phyloP scores from a whole-genome alignment of 2,797 vertebrate genomes.

The Phaenicophaeus curvirostris region DNA sequence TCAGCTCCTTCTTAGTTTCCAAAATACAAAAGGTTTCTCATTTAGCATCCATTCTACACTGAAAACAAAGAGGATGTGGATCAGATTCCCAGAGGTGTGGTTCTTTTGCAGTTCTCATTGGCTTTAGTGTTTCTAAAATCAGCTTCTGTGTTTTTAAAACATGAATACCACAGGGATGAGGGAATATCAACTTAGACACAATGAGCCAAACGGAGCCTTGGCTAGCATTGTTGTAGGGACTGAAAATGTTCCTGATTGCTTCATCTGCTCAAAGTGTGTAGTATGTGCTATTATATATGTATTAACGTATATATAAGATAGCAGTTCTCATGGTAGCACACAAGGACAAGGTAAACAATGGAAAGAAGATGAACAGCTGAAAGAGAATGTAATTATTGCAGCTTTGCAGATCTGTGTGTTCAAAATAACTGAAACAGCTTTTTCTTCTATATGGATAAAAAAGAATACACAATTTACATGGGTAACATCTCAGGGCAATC shows the following conservation, averaged over 20 bases:
- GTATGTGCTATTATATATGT: not conserved
- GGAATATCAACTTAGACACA: conserved; percentile 13
- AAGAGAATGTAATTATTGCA: not conserved
- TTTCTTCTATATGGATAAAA: not conserved
- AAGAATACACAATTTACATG: not conserved
- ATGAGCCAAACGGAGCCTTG: not conserved
- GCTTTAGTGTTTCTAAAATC: conserved; percentile 37
- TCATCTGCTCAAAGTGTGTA: not conserved
- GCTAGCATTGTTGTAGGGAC: not conserved
- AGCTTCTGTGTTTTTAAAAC: conserved; percentile 59
- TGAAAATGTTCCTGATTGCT: not conserved
- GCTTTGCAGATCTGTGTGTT: not conserved
- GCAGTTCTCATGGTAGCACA: not conserved
- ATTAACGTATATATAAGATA: no score
- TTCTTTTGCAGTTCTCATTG: not conserved
- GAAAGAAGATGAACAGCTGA: not conserved
- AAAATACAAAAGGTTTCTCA: conserved; percentile 42
- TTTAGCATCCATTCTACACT: conserved; percentile 30
- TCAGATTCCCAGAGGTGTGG: conserved; percentile 49
- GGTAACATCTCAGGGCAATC: not conserved
- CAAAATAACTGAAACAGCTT: not conserved
- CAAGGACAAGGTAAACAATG: not conserved
- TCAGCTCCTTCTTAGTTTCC: conserved; percentile 39
- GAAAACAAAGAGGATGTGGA: conserved; percentile 58
- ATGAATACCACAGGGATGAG: conserved; percentile 42